Evolutionary conservation across 2,888 invertebrate genomes (phyloP).

Genomic region (Trissoscelio sp.): DNA sequence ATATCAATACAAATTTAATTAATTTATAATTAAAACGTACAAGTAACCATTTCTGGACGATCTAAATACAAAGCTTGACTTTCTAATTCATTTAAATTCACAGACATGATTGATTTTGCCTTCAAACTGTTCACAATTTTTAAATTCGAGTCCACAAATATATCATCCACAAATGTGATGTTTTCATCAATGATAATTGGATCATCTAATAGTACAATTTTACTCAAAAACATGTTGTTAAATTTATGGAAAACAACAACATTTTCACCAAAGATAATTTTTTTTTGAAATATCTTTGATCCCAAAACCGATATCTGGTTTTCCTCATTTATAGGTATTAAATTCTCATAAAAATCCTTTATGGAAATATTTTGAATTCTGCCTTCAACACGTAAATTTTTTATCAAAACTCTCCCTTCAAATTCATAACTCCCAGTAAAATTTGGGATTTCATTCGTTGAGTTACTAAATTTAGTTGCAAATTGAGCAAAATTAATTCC

Average conservation of each 20-base stretch:
- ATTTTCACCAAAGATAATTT: background rate
- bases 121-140: slow-evolving; percentile 6
- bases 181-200: slow-evolving; percentile 4
- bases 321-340: slow-evolving; percentile 8
- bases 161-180: slow-evolving; percentile 26
- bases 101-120: slow-evolving; percentile 19
- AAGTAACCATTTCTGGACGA: slow-evolving; percentile 4
- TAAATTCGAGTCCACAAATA: slow-evolving; percentile 11
- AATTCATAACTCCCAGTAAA: slow-evolving; percentile 13
- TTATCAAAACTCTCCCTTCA: background rate
- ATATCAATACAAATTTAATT: background rate
- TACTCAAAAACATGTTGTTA: slow-evolving; percentile 18
- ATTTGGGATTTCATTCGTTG: background rate
- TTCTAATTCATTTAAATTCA: slow-evolving; percentile 19
- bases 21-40: background rate
- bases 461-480: background rate
- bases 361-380: slow-evolving; percentile 17
- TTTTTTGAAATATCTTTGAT: slow-evolving; percentile 15
- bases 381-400: slow-evolving; percentile 18
- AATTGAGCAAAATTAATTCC: background rate
- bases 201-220: slow-evolving; percentile 7
- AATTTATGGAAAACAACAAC: background rate
- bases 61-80: slow-evolving; percentile 12
- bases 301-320: background rate
- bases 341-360: background rate